Evolutionary conservation across 2,797 vertebrate genomes (phyloP).

Genomic region (Cryptoprocta ferox): DNA sequence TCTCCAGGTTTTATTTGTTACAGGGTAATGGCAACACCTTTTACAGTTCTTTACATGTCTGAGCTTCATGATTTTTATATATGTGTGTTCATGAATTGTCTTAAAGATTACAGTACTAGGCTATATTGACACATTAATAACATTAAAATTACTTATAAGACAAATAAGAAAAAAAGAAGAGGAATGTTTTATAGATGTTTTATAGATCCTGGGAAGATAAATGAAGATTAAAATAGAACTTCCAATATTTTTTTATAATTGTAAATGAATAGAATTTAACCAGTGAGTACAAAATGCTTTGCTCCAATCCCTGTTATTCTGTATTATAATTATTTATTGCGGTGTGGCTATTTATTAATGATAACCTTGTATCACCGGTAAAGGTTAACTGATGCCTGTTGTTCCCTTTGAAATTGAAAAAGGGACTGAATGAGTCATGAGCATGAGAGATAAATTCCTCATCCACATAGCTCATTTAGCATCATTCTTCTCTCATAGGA

Average conservation of each 20-base stretch:
- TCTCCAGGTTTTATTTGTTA: background rate
- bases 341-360: constrained; percentile 39
- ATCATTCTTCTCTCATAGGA: constrained; percentile 20
- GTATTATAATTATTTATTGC: constrained; percentile 46
- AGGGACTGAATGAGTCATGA: constrained; percentile 50
- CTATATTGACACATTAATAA: background rate
- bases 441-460: constrained; percentile 22
- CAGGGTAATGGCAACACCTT: background rate
- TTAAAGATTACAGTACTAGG: background rate
- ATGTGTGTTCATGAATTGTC: background rate
- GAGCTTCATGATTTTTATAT: background rate
- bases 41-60: background rate
- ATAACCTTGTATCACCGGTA: constrained; percentile 19
- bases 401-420: constrained; percentile 52
- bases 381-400: constrained; percentile 30
- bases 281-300: background rate
- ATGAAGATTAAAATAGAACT: constrained; percentile 28
- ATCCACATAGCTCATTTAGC: constrained; percentile 2
- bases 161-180: background rate
- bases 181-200: background rate
- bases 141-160: background rate
- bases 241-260: background rate
- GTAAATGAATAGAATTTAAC: background rate
- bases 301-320: background rate
- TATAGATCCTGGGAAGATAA: background rate